Conservation (phyloP, 2,113 vertebrate genomes). For the Cephalopterus ornatus region DNA sequence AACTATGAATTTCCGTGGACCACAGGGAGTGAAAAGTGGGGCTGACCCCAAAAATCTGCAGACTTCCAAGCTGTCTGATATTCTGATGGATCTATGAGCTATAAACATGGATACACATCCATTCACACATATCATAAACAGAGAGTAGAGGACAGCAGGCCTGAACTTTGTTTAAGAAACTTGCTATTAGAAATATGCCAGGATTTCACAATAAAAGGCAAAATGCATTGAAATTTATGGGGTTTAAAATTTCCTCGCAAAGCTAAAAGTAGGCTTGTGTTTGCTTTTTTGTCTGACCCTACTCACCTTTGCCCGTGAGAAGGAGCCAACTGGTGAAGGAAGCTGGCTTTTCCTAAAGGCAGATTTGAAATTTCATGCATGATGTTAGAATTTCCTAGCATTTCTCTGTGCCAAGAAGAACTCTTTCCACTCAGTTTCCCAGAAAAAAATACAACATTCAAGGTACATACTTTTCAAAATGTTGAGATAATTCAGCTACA, state of each 20-base stretch:
- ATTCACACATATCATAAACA: not conserved
- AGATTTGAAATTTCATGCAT: constrained; percentile 31
- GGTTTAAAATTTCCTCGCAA: constrained; percentile 11
- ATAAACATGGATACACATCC: not conserved
- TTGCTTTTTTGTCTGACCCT: constrained; percentile 14
- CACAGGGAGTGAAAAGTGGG: not conserved
- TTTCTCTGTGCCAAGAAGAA: constrained; percentile 29
- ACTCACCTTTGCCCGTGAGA: constrained; percentile 6
- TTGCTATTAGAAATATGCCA: constrained; percentile 15
- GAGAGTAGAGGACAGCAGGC: not conserved
- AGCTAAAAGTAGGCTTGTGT: not conserved
- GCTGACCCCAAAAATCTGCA: not conserved
- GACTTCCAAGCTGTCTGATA: not conserved
- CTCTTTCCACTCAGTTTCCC: constrained; percentile 22
- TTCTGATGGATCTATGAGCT: not conserved
- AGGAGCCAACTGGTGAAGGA: constrained; percentile 15
- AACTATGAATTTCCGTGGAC: not conserved
- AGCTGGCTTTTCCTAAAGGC: constrained; percentile 40
- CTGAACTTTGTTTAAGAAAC: not conserved
- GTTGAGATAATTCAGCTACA: constrained; percentile 25
- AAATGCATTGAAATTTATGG: constrained; percentile 20
- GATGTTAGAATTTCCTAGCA: constrained; percentile 52
- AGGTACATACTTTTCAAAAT: constrained; percentile 20
- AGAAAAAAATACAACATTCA: constrained; percentile 20
- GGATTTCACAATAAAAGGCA: constrained; percentile 14